Percentiles rank a stretch among this genome's conserved stretches.
phyloP scores from a whole-genome alignment of 2,888 invertebrate genomes.

The Epicampocera succincta region DNA sequence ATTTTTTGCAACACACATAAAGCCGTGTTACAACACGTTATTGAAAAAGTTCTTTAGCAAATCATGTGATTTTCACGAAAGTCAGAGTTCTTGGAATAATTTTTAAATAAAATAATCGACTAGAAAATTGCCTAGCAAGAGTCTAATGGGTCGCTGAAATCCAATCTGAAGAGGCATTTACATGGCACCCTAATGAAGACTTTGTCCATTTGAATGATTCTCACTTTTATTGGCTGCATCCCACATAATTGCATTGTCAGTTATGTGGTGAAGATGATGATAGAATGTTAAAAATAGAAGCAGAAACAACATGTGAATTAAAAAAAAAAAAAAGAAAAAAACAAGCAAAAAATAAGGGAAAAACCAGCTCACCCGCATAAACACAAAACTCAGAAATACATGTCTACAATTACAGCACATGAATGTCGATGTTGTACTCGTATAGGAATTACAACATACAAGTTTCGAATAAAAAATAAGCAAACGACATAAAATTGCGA shows the following conservation, averaged over 20 bases:
- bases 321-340: background rate
- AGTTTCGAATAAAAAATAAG: slow-evolving; percentile 25
- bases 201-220: background rate
- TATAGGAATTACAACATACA: slow-evolving; percentile 28
- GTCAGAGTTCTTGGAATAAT: too few relatives aligned
- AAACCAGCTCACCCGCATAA: slow-evolving; percentile 6
- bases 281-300: slow-evolving; percentile 29
- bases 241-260: slow-evolving; percentile 48
- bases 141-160: too few relatives aligned
- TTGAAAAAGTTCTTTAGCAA: too few relatives aligned
- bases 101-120: too few relatives aligned
- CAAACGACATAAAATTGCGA: slow-evolving; percentile 32
- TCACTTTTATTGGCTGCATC: slow-evolving; percentile 51
- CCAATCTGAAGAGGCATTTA: too few relatives aligned
- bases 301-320: background rate
- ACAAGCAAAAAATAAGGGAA: too few relatives aligned
- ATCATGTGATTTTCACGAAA: too few relatives aligned
- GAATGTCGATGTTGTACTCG: slow-evolving; percentile 6
- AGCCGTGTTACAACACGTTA: too few relatives aligned
- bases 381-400: slow-evolving; percentile 1
- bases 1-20: too few relatives aligned
- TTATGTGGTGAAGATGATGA: slow-evolving; percentile 35
- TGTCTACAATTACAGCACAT: background rate
- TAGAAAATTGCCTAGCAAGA: too few relatives aligned
- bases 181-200: too few relatives aligned